A percentile compares a stretch with the other conserved stretches of the same genome.
Conservation (phyloP, 2,113 vertebrate species). For the Orcinus orca region DNA sequence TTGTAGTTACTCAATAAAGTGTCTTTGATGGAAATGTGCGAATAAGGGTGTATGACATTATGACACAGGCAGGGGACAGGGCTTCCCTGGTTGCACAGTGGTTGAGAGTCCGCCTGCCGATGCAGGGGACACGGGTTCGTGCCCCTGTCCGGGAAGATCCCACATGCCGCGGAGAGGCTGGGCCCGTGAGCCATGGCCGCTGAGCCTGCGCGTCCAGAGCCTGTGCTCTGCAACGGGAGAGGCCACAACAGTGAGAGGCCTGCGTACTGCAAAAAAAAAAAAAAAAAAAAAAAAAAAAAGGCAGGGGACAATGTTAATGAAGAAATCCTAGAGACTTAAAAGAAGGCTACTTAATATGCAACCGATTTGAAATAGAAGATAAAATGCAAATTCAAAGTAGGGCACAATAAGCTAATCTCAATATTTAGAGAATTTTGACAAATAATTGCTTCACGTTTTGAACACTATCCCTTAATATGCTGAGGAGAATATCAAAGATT, state of each 20-base stretch:
- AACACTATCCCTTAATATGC: slow-evolving; percentile 33
- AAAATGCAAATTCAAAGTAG: neutral
- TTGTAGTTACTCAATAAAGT: neutral
- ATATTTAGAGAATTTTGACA: slow-evolving; percentile 46
- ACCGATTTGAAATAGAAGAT: slow-evolving; percentile 13
- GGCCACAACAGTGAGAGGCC: no score
- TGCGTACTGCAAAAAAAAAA: no score
- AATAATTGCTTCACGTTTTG: slow-evolving; percentile 20
- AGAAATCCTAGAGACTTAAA: slow-evolving; percentile 25
- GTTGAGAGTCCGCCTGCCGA: no score
- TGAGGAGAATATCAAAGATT: neutral
- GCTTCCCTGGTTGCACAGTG: neutral
- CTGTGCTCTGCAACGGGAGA: no score
- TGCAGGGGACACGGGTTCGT: no score
- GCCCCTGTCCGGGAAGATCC: no score
- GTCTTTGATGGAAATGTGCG: neutral
- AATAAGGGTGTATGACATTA: neutral
- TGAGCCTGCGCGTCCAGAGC: no score
- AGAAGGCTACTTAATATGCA: slow-evolving; percentile 11
- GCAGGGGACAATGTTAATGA: neutral
- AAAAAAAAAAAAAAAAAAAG: neutral
- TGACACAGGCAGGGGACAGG: neutral
- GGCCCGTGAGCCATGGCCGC: no score
- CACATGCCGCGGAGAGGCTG: no score
- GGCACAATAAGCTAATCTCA: slow-evolving; percentile 15